A percentile compares a stretch with the other conserved stretches of the same genome.
Conservation (phyloP, 2,113 vertebrate genomes). For the Scomber scombrus region DNA sequence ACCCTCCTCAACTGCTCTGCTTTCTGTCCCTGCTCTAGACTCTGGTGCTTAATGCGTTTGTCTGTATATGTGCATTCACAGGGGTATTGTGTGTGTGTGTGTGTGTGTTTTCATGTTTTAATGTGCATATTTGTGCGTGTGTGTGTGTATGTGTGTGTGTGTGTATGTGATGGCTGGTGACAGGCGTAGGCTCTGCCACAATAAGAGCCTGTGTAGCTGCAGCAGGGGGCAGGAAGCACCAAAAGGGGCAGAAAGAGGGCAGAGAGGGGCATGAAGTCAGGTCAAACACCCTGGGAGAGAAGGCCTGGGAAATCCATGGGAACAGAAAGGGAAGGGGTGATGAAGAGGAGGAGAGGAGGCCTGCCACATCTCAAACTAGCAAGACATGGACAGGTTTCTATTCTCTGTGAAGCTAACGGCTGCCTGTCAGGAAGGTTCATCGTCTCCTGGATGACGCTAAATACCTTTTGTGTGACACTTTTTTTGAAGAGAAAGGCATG, state of each 20-base stretch:
- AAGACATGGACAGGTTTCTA: no score
- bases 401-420: no score
- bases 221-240: constrained; percentile 60
- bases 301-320: constrained; percentile 60
- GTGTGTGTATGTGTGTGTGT: constrained; percentile 27
- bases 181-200: constrained; percentile 67
- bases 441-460: no score
- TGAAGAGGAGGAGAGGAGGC: neutral
- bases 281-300: constrained; percentile 74
- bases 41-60: no score
- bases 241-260: constrained; percentile 53
- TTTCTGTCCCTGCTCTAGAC: no score
- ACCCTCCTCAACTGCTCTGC: no score
- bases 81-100: neutral
- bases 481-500: no score
- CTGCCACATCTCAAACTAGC: neutral
- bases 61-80: neutral
- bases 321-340: neutral
- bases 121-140: constrained; percentile 22
- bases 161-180: constrained; percentile 36
- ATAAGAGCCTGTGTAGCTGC: constrained; percentile 66
- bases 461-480: no score
- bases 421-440: no score
- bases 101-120: neutral
- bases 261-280: constrained; percentile 61